Base-by-base conservation (phyloP, 2,888 invertebrate species). In the Syritta pipiens region DNA sequence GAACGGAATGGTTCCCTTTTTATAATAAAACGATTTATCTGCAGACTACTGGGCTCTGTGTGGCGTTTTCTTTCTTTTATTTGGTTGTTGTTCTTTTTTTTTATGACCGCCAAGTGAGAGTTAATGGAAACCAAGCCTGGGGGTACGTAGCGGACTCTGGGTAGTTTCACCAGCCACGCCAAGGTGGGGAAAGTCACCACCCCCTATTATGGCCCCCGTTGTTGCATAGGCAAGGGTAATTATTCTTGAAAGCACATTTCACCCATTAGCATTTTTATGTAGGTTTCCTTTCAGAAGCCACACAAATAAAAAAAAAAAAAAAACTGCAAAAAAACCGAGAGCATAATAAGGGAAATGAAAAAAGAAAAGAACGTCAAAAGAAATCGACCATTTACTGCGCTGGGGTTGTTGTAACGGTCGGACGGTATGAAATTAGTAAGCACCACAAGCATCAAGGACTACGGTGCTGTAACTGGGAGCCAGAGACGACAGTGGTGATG, bases 201-300 rank as follows among this genome's bases (percentile, higher is more conserved):
- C 19, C 42, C 69, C 69, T 62, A 63, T 63, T 76, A 63, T 76
- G 55, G 63, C 63, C n/a, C n/a, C 69, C 76, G 51, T 69, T 63
- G 57, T 69, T 63, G 63, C 75, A 72, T 68, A 72, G 69, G 53
- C 57, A 46, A n/a, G 69, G 81, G 81, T 82, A 82, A 82, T 82
- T 82, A 81, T 71, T 81, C 71, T 74, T 81, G 71, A 82, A 83
- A 83, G 82, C 81, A 77, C 81, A 82, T 83, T 82, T 81, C 69
- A 69, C 72, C 79, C 81, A 83, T 83, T 83, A 83, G 81, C 75
- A 65, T 74, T 82, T 82, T 82, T 81, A 76, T 81, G 69, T 72
- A 46, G 69, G 63, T 57, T 69, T 76, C 69, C 69, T 57, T 76
- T 63, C 40, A 57, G 20, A 69, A 62, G 32, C 69, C 55, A 57